Evolutionary conservation across 1,140 invertebrate genomes (phyloP).

Genomic region (Heliconius congener): DNA sequence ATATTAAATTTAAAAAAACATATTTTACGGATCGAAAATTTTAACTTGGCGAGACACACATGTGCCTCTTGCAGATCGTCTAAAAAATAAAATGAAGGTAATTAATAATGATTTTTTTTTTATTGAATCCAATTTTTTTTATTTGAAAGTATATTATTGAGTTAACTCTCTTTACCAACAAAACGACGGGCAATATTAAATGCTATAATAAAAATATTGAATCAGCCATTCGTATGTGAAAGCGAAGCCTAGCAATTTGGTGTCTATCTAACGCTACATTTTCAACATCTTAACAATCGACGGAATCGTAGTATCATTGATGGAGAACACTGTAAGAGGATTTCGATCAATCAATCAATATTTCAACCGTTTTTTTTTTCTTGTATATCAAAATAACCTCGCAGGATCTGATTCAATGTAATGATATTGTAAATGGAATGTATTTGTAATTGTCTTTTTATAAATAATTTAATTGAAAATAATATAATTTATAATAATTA

Average conservation of each 20-base stretch:
- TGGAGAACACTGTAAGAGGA: slow-evolving; percentile 30
- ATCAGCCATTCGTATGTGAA: slow-evolving; percentile 49
- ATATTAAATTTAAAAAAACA: too few species aligned
- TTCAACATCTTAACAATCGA: slow-evolving; percentile 49
- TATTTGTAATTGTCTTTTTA: not conserved
- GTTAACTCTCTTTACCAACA: too few species aligned
- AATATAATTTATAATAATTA: too few species aligned
- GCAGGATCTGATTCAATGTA: slow-evolving; percentile 33
- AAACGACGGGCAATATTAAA: slow-evolving; percentile 35
- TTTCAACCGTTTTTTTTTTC: slow-evolving; percentile 25
- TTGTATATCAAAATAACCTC: slow-evolving; percentile 36
- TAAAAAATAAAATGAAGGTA: too few species aligned
- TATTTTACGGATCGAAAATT: too few species aligned
- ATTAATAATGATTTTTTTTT: too few species aligned
- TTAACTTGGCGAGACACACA: too few species aligned
- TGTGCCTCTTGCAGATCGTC: too few species aligned
- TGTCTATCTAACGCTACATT: slow-evolving; percentile 42
- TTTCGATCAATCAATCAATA: slow-evolving; percentile 11
- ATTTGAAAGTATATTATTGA: too few species aligned
- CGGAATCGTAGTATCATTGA: slow-evolving; percentile 47
- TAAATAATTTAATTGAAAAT: too few species aligned
- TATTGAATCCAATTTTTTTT: too few species aligned
- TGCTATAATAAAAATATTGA: slow-evolving; percentile 49
- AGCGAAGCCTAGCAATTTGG: slow-evolving; percentile 47
- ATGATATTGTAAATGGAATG: not conserved